Base-by-base conservation (phyloP, 1,140 invertebrate species). In the Platyura marginata region DNA sequence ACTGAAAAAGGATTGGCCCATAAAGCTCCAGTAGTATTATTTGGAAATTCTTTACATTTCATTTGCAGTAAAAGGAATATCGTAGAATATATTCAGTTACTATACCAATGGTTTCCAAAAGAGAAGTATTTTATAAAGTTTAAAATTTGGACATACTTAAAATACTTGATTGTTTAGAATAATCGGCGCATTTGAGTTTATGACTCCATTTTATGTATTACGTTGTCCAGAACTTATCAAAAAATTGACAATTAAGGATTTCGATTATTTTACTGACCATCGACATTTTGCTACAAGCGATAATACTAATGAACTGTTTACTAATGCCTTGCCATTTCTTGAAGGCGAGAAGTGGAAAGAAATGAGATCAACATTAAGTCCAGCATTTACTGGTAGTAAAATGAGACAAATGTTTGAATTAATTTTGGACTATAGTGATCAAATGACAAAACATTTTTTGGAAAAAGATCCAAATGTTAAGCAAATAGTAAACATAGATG, bases 401-500 rank as follows among this genome's bases (percentile, higher is more conserved):
- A n/a, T n/a, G n/a, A n/a, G n/a, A n/a, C n/a, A n/a, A n/a, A n/a
- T n/a, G n/a, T n/a, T n/a, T n/a, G n/a, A n/a, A n/a, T n/a, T n/a
- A n/a, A n/a, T n/a, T n/a, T 29, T 13, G 25, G 25, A 29, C 6
- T 29, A 13, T 29, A 13, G 6, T 13, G 25, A 29, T 6, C 6
- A 29, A 6, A 13, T 29, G 6, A 13, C 13, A 6, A 29, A 29
- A 13, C 25, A 29, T 29, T 29, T 29, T 13, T 29, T 29, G 25
- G 13, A 13, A 6, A 29, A 29, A 29, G 25, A 8, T 13, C 6
- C 6, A 29, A 29, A 13, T 29, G 25, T 6, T 8, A 13, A 29
- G 25, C 6, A 13, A 29, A 29, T 29, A 6, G 54, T 61, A 0
- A 13, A 29, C 6, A 29, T 62, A 40, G 58, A 59, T 40, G 56